Evolutionary conservation across 2,888 invertebrate genomes (phyloP).

Genomic region (Meloe dianella): DNA sequence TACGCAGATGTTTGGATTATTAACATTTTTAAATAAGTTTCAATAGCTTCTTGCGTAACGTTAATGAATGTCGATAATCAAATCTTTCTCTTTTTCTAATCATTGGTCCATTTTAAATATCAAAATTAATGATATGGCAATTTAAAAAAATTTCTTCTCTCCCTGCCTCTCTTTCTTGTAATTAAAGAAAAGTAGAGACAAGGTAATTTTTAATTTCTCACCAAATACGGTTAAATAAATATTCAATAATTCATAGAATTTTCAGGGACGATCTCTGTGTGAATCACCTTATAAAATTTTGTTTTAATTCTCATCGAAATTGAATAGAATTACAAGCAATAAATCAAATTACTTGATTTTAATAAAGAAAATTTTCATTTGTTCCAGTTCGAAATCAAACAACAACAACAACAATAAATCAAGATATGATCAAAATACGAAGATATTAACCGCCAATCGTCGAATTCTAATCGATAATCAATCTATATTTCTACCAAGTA

Average conservation of each 20-base stretch:
- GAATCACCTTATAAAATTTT: slow-evolving; percentile 2
- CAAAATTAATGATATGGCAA: neutral
- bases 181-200: neutral
- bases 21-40: slow-evolving; percentile 4
- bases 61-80: slow-evolving; percentile 2
- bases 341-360: neutral
- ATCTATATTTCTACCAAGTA: neutral
- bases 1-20: slow-evolving; percentile 3
- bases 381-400: slow-evolving; percentile 13
- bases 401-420: slow-evolving; percentile 8
- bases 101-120: neutral
- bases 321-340: neutral
- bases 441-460: slow-evolving; percentile 5
- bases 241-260: neutral
- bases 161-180: neutral
- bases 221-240: neutral
- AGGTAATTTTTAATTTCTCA: neutral
- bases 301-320: neutral
- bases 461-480: slow-evolving; percentile 10
- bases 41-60: neutral
- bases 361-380: neutral
- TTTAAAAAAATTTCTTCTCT: neutral
- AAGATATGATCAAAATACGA: slow-evolving; percentile 11
- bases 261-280: no score
- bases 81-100: slow-evolving; percentile 2